Conservation (phyloP, 2,113 vertebrate species). For the Halichoeres trimaculatus region DNA sequence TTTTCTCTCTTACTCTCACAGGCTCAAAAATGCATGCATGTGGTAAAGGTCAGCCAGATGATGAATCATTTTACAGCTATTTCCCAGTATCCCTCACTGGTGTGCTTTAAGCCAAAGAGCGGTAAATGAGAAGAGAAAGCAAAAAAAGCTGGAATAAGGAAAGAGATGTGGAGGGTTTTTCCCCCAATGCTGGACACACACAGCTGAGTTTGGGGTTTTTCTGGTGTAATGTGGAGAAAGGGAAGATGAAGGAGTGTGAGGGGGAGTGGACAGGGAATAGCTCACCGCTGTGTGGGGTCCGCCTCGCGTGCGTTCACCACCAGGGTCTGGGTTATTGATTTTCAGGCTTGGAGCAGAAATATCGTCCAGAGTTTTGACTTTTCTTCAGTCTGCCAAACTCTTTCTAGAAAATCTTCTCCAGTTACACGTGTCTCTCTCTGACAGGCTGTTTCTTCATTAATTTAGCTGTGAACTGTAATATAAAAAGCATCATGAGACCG, state of each 20-base stretch:
- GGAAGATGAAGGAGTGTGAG: conserved; percentile 12
- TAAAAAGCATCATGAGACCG: background rate
- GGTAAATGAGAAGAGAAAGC: conserved; percentile 24
- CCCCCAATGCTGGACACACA: conserved; percentile 18
- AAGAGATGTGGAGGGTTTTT: background rate
- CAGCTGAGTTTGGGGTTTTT: conserved; percentile 30
- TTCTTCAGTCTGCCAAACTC: conserved; percentile 49
- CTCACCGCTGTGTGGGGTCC: conserved; percentile 72
- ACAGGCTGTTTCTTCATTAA: conserved; percentile 37
- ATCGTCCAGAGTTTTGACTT: conserved; percentile 57
- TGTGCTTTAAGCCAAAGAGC: conserved; percentile 34
- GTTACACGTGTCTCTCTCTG: conserved; percentile 35
- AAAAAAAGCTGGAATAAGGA: conserved; percentile 11
- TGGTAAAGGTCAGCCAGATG: conserved; percentile 81
- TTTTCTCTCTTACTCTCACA: conserved; percentile 18
- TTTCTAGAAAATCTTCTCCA: conserved; percentile 44
- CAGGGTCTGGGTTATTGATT: conserved; percentile 63
- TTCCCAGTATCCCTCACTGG: conserved; percentile 48
- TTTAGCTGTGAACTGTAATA: conserved; percentile 7
- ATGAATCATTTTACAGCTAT: conserved; percentile 84
- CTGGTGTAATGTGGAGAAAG: conserved; percentile 15
- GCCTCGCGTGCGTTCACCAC: conserved; percentile 40
- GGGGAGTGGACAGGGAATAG: conserved; percentile 20
- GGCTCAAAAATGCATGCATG: conserved; percentile 41
- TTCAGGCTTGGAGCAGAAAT: conserved; percentile 61